These are phyloP conservation scores for Melanostigma gelatinosum DNA, from an alignment of 2,113 vertebrate species.

Conservation along the genomic window DNA sequence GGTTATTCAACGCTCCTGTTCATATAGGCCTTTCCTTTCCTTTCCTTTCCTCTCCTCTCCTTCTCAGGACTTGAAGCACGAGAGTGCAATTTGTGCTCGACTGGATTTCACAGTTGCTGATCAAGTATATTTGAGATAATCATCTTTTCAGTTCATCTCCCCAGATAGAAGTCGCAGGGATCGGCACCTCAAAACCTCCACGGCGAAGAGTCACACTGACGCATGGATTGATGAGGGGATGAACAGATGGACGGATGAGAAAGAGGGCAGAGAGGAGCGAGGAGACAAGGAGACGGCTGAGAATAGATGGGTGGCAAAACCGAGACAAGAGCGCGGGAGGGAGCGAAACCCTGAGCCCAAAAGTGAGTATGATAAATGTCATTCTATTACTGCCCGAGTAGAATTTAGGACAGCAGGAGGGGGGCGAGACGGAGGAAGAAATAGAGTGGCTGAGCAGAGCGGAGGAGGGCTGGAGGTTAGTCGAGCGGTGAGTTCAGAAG, in stretches of 20 bases:
- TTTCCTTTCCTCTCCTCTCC: neutral
- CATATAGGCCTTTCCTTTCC: neutral
- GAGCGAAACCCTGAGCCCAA: constrained; percentile 5
- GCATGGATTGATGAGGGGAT: neutral
- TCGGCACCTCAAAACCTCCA: constrained; percentile 13
- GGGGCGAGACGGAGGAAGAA: constrained; percentile 7
- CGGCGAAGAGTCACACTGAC: neutral
- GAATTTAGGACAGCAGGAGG: constrained; percentile 63
- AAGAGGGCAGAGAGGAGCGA: neutral
- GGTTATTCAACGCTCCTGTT: neutral
- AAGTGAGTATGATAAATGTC: constrained; percentile 75
- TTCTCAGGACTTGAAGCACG: constrained; percentile 19
- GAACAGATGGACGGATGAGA: neutral
- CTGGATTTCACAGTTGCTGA: constrained; percentile 55
- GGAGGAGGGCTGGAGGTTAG: constrained; percentile 42
- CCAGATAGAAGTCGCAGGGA: constrained; percentile 12
- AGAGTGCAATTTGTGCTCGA: constrained; percentile 20
- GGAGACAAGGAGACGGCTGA: neutral
- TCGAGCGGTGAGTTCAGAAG: constrained; percentile 38
- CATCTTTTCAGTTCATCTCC: constrained; percentile 49
- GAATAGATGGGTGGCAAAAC: constrained; percentile 34
- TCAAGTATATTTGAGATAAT: constrained; percentile 50
- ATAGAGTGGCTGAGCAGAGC: constrained; percentile 9
- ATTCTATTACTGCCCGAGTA: constrained; percentile 68
- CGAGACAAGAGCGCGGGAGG: constrained; percentile 25